Percentiles rank a stretch among this genome's conserved stretches.
Evolutionary conservation across 2,113 vertebrate genomes (phyloP).

Genomic region (Larimichthys polyactis): DNA sequence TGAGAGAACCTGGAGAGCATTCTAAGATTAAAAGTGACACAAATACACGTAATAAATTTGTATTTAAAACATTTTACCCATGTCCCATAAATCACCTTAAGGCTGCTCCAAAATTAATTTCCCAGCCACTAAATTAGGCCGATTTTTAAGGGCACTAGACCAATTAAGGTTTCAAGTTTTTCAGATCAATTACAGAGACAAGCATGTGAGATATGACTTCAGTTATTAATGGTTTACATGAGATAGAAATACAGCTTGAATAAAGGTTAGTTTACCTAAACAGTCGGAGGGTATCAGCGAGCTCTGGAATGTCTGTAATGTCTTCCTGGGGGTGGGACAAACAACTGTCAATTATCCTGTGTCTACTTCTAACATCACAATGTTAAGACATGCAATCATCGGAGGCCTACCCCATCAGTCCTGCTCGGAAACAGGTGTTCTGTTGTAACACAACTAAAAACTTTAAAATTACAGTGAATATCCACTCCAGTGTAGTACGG

Average conservation of each 20-base stretch:
- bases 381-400: constrained; percentile 61
- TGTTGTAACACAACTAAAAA: constrained; percentile 23
- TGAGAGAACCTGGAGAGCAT: background rate
- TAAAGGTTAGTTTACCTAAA: constrained; percentile 88
- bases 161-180: background rate
- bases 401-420: constrained; percentile 14
- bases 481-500: background rate
- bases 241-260: background rate
- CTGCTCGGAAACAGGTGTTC: constrained; percentile 60
- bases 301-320: constrained; percentile 97
- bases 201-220: background rate
- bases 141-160: background rate
- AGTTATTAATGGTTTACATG: background rate
- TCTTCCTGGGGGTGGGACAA: constrained; percentile 90
- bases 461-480: constrained; percentile 29
- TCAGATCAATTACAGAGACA: background rate
- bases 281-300: constrained; percentile 93
- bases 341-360: constrained; percentile 63
- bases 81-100: background rate
- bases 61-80: background rate
- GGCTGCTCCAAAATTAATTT: background rate
- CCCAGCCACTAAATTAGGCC: background rate
- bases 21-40: background rate
- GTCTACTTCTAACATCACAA: constrained; percentile 43
- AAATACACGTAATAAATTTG: background rate